A percentile compares a stretch with the other conserved stretches of the same genome.
Evolutionary conservation across 2,797 vertebrate genomes (phyloP).

Genomic region (Aratinga solstitialis): DNA sequence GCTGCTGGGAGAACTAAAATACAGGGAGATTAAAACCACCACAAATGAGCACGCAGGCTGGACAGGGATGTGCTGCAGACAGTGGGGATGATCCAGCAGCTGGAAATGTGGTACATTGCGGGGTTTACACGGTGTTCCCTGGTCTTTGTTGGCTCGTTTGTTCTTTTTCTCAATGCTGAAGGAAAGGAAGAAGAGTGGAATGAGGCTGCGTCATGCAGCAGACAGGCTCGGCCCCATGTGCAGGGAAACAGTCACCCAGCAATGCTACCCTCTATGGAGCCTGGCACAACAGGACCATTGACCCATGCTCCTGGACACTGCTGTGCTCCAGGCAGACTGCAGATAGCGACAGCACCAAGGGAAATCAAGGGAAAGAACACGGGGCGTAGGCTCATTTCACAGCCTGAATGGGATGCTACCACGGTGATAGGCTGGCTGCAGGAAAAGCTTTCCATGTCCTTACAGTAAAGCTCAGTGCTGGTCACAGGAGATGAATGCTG

Average conservation of each 20-base stretch:
- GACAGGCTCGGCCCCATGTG: not conserved
- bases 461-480: not conserved
- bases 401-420: not conserved
- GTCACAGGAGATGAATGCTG: not conserved
- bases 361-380: not conserved
- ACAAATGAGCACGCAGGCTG: not conserved
- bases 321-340: not conserved
- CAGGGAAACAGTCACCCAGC: not conserved
- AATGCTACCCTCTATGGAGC: rapidly evolving
- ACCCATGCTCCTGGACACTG: rapidly evolving
- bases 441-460: not conserved
- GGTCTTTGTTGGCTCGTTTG: not conserved
- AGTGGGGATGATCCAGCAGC: not conserved
- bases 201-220: not conserved
- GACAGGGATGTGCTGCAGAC: not conserved
- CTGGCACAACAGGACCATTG: not conserved
- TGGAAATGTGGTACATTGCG: not conserved
- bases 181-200: not conserved
- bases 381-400: not conserved
- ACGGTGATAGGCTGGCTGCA: not conserved
- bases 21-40: not conserved
- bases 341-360: not conserved
- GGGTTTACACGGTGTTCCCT: not conserved
- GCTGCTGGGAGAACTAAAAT: not conserved
- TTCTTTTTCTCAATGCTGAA: not conserved